Base-by-base conservation (phyloP, 2,113 vertebrate genomes). In the Nibea coibor region DNA sequence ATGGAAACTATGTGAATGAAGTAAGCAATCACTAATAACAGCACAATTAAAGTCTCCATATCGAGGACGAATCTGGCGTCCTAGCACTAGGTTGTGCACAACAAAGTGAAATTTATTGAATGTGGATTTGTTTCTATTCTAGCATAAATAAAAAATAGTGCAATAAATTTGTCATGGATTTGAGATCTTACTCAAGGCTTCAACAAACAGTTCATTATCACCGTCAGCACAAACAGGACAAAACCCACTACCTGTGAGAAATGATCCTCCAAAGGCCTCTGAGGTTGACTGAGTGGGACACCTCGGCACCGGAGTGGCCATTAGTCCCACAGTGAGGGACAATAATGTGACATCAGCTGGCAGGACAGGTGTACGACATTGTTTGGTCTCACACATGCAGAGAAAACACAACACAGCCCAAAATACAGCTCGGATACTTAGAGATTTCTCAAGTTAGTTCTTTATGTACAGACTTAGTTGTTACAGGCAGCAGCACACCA, bases 291-390 rank as follows among this genome's bases (percentile, higher is more conserved):
- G 65, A 58, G 26, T 54, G 72, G 77, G 80, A 75, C 87, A 58
- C 8, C 26, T 42, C 16, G 71, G 88, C 88, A 85, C 84, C 71
- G 3, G 64, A 74, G 64, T 14, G 64, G 61, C 63, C 48, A n/a
- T 77, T 48, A 17, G 39, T 73, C 24, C 35, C 80, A 70, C 68
- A 84, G 62, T 68, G 39, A 75, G 72, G 35, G 70, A 88, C 81
- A 84, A 87, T 83, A 88, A 87, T 47, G 28, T 81, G 70, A 64
- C 68, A 86, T 92, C 86, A 89, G 84, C 83, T 92, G 88, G 82
- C 28, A 69, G 66, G 69, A 92, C 91, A 93, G 90, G 85, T 92
- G 91, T 24, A 54, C 31, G 10, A 73, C 57, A 72, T 16, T 62
- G 53, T 19, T 80, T 64, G 50, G 20, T 48, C 22, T 19, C 68